phyloP scores from a whole-genome alignment of 2,797 vertebrate genomes.

The Crax fasciolata region DNA sequence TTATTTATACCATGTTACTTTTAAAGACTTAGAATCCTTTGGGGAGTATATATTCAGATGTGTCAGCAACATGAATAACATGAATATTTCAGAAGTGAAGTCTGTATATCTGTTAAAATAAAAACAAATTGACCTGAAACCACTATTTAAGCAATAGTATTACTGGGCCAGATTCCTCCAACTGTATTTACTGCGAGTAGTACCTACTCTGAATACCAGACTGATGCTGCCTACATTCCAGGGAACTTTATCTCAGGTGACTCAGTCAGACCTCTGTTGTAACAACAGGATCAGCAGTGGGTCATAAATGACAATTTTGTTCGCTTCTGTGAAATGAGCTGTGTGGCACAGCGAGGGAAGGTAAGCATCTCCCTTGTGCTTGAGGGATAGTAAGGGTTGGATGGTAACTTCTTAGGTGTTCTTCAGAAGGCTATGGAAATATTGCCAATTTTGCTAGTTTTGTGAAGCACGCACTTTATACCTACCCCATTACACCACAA shows the following conservation, averaged over 20 bases:
- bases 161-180: background rate
- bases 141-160: background rate
- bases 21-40: slow-evolving; percentile 30
- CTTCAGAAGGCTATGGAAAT: background rate
- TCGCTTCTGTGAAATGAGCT: background rate
- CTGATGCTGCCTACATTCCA: background rate
- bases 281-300: background rate
- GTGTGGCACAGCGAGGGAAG: background rate
- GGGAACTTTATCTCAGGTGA: background rate
- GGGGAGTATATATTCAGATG: slow-evolving; percentile 13
- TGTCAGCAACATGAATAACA: slow-evolving; percentile 35
- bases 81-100: slow-evolving; percentile 41
- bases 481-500: background rate
- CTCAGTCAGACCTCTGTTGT: background rate
- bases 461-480: background rate
- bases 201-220: background rate
- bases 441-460: background rate
- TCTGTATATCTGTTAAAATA: slow-evolving; percentile 44
- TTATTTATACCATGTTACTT: slow-evolving; percentile 38
- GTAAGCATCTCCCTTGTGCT: background rate
- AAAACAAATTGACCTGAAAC: slow-evolving; percentile 51
- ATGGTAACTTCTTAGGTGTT: background rate
- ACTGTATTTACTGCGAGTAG: background rate
- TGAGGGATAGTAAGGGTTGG: background rate
- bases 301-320: background rate